phyloP scores from a whole-genome alignment of 2,797 vertebrate species.

The Premnoplex brunnescens region DNA sequence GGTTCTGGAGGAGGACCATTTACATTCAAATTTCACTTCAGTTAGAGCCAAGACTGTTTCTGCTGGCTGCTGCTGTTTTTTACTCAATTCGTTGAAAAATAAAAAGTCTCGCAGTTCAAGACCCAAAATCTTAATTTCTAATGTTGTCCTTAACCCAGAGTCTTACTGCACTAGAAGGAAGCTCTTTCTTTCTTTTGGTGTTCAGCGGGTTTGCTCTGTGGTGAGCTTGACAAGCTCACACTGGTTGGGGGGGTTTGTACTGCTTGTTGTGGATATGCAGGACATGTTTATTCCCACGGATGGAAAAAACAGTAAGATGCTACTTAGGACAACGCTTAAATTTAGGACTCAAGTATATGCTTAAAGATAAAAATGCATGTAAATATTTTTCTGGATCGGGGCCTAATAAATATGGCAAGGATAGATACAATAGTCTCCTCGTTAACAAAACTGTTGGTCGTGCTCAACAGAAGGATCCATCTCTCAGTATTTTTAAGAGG shows the following conservation, averaged over 20 bases:
- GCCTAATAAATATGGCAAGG: not conserved
- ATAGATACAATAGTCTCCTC: not conserved
- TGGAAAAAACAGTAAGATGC: not conserved
- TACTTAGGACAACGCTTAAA: conserved; percentile 22
- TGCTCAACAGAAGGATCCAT: not conserved
- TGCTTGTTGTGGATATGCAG: not conserved
- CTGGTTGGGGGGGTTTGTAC: not conserved
- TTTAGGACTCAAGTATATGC: conserved; percentile 44
- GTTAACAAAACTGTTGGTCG: not conserved
- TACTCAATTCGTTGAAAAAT: conserved; percentile 62
- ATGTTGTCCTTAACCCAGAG: conserved; percentile 71
- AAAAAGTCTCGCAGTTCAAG: conserved; percentile 64
- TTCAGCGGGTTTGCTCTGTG: not conserved
- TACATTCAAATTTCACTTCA: conserved; percentile 95
- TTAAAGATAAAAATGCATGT: conserved; percentile 54
- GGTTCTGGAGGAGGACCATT: conserved; percentile 92
- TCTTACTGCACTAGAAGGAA: conserved; percentile 41
- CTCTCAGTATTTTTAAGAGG: not conserved
- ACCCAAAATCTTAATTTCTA: conserved; percentile 58
- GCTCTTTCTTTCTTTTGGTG: not conserved
- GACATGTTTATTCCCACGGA: not conserved
- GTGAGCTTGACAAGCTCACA: not conserved
- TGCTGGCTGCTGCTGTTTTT: conserved; percentile 60
- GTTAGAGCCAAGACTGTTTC: conserved; percentile 79
- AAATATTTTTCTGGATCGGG: conserved; percentile 29